Conservation (phyloP, 2,113 vertebrate genomes). For the Numenius arquata region DNA sequence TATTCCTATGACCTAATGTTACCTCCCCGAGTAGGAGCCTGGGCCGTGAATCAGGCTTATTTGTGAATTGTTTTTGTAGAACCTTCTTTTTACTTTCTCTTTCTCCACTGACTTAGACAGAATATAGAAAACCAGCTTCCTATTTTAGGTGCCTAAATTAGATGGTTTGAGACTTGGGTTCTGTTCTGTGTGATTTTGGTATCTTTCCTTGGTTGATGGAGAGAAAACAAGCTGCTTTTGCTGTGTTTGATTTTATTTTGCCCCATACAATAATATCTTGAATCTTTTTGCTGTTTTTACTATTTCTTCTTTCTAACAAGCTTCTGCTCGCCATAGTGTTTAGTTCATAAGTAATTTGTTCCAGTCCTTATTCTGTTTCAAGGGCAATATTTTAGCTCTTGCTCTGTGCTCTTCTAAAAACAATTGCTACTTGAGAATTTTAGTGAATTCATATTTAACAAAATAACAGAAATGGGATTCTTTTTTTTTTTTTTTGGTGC, state of each 20-base stretch:
- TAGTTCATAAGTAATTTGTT: background rate
- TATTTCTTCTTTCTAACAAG: background rate
- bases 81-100: background rate
- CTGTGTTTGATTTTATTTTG: background rate
- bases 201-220: background rate
- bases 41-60: background rate
- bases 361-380: background rate
- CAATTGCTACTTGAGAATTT: background rate
- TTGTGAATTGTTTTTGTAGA: conserved; percentile 13
- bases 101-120: background rate
- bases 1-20: conserved; percentile 60
- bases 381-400: background rate
- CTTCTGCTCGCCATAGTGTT: background rate
- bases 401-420: background rate
- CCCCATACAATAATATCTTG: background rate
- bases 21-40: conserved; percentile 5
- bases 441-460: background rate
- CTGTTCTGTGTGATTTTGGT: background rate
- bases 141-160: conserved; percentile 42
- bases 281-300: background rate
- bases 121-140: background rate
- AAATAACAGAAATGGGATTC: background rate
- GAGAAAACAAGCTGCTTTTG: background rate
- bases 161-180: background rate
- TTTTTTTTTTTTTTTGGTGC: background rate